A percentile compares a stretch with the other conserved stretches of the same genome.
These are phyloP conservation scores for Troides oblongomaculatus DNA, from an alignment of 2,888 invertebrate species.

Conservation along the genomic window DNA sequence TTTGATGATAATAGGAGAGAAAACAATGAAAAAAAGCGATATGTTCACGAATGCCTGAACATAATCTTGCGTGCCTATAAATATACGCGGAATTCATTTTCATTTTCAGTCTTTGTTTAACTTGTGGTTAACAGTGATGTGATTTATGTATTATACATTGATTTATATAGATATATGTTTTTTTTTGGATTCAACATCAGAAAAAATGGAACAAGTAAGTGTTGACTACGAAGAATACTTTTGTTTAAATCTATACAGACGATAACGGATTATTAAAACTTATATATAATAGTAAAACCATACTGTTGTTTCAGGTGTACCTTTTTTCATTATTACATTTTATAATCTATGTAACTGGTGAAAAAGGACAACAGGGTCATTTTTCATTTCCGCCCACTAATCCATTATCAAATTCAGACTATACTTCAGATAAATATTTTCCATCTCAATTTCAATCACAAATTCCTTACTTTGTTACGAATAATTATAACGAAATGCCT, in stretches of 20 bases:
- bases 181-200: slow-evolving; percentile 54
- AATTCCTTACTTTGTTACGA: slow-evolving; percentile 59
- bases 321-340: slow-evolving; percentile 50
- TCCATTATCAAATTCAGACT: slow-evolving; percentile 49
- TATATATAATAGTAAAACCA: slow-evolving; percentile 24
- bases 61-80: slow-evolving; percentile 73
- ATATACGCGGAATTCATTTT: slow-evolving; percentile 79
- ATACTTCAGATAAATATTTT: slow-evolving; percentile 62
- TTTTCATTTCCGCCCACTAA: slow-evolving; percentile 62
- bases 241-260: background rate
- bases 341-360: slow-evolving; percentile 46
- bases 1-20: slow-evolving; percentile 52
- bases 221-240: slow-evolving; percentile 25
- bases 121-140: slow-evolving; percentile 68
- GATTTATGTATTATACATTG: slow-evolving; percentile 31
- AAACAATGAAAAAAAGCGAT: slow-evolving; percentile 59
- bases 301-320: slow-evolving; percentile 61
- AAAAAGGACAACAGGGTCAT: slow-evolving; percentile 53
- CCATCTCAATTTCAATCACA: slow-evolving; percentile 65
- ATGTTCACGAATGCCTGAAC: slow-evolving; percentile 77
- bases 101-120: slow-evolving; percentile 74
- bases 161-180: too few species aligned
- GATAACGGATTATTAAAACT: slow-evolving; percentile 31
- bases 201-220: slow-evolving; percentile 76
- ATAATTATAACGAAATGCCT: slow-evolving; percentile 58